Evolutionary conservation across 2,113 vertebrate species (phyloP).

Genomic region (Apus apus): DNA sequence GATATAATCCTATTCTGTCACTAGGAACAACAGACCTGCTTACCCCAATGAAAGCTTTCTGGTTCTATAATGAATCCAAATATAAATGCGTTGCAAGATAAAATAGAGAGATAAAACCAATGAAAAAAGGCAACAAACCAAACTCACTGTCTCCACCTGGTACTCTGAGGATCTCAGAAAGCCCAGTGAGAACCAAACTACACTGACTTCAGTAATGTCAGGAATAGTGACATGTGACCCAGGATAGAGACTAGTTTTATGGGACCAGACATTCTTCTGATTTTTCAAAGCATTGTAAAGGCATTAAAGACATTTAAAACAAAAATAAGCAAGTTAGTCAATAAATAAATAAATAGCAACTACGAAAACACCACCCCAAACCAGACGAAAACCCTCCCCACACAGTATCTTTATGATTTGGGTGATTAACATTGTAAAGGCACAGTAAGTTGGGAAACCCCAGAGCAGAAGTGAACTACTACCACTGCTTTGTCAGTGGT

Average conservation of each 20-base stretch:
- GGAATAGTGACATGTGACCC: neutral
- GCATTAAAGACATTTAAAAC: neutral
- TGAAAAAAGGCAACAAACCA: neutral
- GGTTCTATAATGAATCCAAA: neutral
- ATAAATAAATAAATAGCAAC: too few species aligned
- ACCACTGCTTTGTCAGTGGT: neutral
- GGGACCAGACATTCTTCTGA: neutral
- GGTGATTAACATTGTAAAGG: neutral
- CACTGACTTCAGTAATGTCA: neutral
- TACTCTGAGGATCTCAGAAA: neutral
- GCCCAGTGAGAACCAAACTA: neutral
- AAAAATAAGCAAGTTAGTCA: neutral
- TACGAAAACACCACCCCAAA: too few species aligned
- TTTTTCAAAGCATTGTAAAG: neutral
- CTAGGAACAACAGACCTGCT: neutral
- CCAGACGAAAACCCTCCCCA: neutral
- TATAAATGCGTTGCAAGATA: neutral
- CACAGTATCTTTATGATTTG: neutral
- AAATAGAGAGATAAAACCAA: neutral
- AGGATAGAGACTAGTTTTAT: neutral
- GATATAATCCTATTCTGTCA: neutral
- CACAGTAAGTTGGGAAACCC: neutral
- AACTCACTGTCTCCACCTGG: neutral
- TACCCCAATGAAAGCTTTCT: neutral
- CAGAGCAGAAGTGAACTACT: neutral